Conservation (phyloP, 2,113 vertebrate species). For the Entomyzon cyanotis region DNA sequence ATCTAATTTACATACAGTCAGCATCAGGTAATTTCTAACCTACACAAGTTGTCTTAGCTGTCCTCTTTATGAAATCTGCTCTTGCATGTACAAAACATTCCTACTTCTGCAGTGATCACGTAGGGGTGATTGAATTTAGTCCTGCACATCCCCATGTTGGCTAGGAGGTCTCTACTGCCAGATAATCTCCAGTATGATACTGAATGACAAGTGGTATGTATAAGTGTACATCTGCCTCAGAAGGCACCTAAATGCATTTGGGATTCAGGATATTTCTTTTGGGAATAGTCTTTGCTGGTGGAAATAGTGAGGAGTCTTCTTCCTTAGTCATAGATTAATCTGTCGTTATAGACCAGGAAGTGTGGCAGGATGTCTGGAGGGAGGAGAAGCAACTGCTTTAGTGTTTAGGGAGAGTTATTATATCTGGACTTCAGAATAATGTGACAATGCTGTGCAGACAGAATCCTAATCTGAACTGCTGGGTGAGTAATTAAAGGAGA, state of each 20-base stretch:
- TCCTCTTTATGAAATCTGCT: neutral
- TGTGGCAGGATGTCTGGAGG: rapidly evolving
- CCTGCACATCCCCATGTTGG: too few relatives aligned
- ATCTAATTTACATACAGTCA: neutral
- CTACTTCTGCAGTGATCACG: neutral
- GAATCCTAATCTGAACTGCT: neutral
- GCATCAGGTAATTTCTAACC: neutral
- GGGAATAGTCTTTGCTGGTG: neutral
- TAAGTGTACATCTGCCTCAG: neutral
- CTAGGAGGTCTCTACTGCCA: neutral
- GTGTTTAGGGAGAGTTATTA: neutral
- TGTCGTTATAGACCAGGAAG: neutral
- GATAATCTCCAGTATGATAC: neutral
- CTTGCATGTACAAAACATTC: neutral
- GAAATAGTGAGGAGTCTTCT: neutral
- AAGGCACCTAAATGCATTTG: neutral
- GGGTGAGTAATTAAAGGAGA: neutral
- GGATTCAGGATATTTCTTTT: neutral
- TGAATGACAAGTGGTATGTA: rapidly evolving
- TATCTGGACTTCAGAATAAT: neutral
- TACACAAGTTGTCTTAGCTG: neutral
- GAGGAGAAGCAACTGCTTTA: neutral
- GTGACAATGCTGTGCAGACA: neutral
- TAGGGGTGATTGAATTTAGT: neutral
- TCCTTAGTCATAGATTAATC: neutral